phyloP scores from a whole-genome alignment of 2,888 invertebrate species.

The Auanema freiburgensis region DNA sequence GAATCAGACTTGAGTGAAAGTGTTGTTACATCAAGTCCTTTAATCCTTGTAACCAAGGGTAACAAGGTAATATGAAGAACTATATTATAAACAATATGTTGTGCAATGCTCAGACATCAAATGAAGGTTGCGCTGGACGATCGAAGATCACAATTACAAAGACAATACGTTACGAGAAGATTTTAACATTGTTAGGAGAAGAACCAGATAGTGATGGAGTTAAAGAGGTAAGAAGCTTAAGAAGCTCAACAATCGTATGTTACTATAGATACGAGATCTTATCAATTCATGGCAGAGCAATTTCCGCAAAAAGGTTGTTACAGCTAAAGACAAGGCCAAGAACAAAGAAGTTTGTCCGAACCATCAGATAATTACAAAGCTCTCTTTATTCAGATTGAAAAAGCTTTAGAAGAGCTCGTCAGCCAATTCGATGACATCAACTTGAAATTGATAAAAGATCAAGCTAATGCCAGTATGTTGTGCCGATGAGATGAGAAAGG shows the following conservation, averaged over 20 bases:
- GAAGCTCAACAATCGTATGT: not conserved
- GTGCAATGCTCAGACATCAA: not conserved
- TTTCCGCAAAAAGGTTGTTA: constrained; percentile 12
- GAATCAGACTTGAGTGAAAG: constrained; percentile 8
- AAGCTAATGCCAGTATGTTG: constrained; percentile 15
- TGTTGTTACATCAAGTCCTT: constrained; percentile 17
- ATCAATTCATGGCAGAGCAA: constrained; percentile 19
- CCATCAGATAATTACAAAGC: not conserved
- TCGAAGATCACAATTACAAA: constrained; percentile 13
- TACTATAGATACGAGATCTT: constrained; percentile 21
- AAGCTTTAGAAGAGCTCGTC: constrained; percentile 15
- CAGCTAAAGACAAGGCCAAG: constrained; percentile 14
- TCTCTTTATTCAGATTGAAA: constrained; percentile 14
- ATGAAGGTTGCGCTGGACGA: not conserved
- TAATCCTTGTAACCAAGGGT: constrained; percentile 17
- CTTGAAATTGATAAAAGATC: constrained; percentile 15
- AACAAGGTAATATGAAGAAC: not conserved
- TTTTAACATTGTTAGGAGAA: constrained; percentile 37
- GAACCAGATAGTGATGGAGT: constrained; percentile 34
- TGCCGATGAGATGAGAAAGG: not conserved
- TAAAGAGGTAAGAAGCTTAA: constrained; percentile 22
- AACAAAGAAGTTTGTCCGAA: constrained; percentile 13
- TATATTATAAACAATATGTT: not conserved
- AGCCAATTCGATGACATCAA: constrained; percentile 20
- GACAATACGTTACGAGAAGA: constrained; percentile 29